Evolutionary conservation across 1,140 invertebrate species (phyloP), one percentile per base, ranked within the genome.

Genomic region (Aporrectodea caliginosa): DNA sequence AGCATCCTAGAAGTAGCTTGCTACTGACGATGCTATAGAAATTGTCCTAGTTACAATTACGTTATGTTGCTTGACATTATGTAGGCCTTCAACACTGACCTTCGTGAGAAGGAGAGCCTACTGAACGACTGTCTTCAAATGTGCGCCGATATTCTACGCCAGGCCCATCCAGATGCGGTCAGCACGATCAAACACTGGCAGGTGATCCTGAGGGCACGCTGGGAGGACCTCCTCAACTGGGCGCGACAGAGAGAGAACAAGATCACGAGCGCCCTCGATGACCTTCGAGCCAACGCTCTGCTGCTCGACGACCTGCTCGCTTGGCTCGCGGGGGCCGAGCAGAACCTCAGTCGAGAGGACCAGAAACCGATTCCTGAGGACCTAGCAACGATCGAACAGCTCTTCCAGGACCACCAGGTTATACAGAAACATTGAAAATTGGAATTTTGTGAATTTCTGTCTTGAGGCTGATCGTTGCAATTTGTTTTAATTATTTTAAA

Each of bases 171-270:
- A 0, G 96, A 98, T 88, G 95, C 94, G 31, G 93, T 95, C 16
- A 92, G 92, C 35, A 95, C 97, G n/a, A 96, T 99, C 84, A 97
- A 97, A 87, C 96, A 98, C 86, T 98, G 96, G 96, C 94, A 98
- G 73, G 96, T 95, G 0, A 97, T 98, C 76, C 96, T 98, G 78
- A 93, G 97, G 84, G 93, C 95, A n/a, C 90, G 96, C 82, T 98
- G 96, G 96, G 86, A 89, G 77, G 87, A 89, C 83, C 85, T 88
- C 72, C 6, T 58, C 43, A 58, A 58, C 43, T 58, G 43, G 43
- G 43, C 43, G 22, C 6, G 22, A 79, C 93, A 96, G 88, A 91
- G 95, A 58, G 93, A 94, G 80, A 91, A 92, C 82, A 93, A 94
- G 86, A 90, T 98, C 73, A 92, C 94, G 76, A 93, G 97, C 77